Evolutionary conservation across 2,888 invertebrate genomes (phyloP).

Genomic region (Galeruca laticollis): DNA sequence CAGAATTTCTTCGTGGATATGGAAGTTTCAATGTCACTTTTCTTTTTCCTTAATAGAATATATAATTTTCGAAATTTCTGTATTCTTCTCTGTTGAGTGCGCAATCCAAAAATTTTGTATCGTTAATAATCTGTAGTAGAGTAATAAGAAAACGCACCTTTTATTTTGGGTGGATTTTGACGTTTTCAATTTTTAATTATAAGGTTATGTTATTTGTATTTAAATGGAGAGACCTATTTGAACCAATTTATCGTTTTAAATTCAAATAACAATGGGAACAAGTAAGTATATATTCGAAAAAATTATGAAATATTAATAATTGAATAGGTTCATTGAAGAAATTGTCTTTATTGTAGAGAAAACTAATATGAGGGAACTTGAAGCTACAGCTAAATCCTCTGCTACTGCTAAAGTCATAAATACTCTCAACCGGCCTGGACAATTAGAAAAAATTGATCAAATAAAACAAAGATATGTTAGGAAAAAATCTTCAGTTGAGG

Average conservation of each 20-base stretch:
- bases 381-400: slow-evolving; percentile 81
- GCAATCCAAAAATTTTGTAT: too few species aligned
- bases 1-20: too few species aligned
- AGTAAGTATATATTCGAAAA: background rate
- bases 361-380: slow-evolving; percentile 75
- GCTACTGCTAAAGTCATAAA: slow-evolving; percentile 90
- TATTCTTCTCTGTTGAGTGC: too few species aligned
- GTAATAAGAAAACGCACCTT: background rate
- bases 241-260: background rate
- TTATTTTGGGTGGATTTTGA: slow-evolving; percentile 2
- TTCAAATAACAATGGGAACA: slow-evolving; percentile 1
- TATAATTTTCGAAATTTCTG: too few species aligned
- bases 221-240: background rate
- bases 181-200: background rate
- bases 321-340: background rate
- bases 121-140: too few species aligned
- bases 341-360: slow-evolving; percentile 32
- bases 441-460: slow-evolving; percentile 91
- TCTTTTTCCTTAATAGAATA: too few species aligned
- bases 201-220: background rate
- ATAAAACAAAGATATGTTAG: slow-evolving; percentile 80
- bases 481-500: slow-evolving; percentile 92
- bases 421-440: slow-evolving; percentile 94
- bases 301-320: background rate
- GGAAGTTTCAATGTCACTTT: too few species aligned